Evolutionary conservation across 2,888 invertebrate species (phyloP), one percentile per base, ranked within the genome.

Genomic region (Anoncus sp.): DNA sequence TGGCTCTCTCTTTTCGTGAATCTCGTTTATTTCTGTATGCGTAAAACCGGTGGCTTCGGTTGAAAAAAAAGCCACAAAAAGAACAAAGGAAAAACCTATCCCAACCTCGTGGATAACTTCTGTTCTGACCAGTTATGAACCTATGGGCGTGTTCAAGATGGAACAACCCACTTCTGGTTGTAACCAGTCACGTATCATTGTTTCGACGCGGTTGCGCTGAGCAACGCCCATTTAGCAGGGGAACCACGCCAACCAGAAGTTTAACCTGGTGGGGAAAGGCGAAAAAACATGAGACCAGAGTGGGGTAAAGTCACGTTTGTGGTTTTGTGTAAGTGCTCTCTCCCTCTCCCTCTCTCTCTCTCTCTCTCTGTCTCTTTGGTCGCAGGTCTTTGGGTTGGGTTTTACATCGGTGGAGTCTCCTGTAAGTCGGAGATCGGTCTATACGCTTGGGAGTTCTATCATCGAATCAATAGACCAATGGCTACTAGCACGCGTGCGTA

Each of bases 381-480:
- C 31, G 4, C 31, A 38, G 22, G 27, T 43, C 22, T 20, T 3
- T 31, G n/a, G 10, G 35, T 9, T 51, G 55, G 31, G 22, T 24
- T 51, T 57, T 51, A 53, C 47, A 49, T 49, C 35, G 53, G 35
- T 59, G 49, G 20, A 59, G 59, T 53, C 27, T 66, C 57, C 43
- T 27, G 43, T 38, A 49, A 24, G 22, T n/a, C 60, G 16, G 40
- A 35, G 60, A 57, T 59, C 62, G 57, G 47, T 67, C 65, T 53
- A 10, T n/a, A 51, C 38, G 22, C 66, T 51, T 60, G 18, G 22
- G 67, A 60, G 51, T 27, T 53, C 31, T 63, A 31, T 73, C 65
- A 51, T 43, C 75, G 79, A 87, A 87, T 90, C 90, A 88, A 90
- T 90, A 90, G 89, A 87, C 86, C 88, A 88, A 86, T 87, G 89